Base-by-base conservation (phyloP, 2,797 vertebrate genomes). In the Cossypha heuglini region DNA sequence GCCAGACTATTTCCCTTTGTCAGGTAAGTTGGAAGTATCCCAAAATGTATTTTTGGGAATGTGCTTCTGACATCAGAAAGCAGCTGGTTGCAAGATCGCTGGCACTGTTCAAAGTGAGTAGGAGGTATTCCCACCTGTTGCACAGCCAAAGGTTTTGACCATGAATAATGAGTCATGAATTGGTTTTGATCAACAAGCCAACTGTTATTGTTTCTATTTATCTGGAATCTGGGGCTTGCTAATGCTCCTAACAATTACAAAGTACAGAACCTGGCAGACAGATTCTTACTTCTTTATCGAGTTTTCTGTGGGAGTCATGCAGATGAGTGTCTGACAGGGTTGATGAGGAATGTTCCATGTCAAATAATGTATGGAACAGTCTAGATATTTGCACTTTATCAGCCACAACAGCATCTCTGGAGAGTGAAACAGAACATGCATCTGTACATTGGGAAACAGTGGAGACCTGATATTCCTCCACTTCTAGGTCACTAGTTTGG, bases 21-120 rank as follows among this genome's bases (percentile, higher is more conserved):
- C 81, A 75, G n/a, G 42, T 61, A 66, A 19, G 19, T 75, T 91
- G 91, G 92, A 94, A 77, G 71, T 58, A 64, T 93, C 64, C 75
- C 92, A 94, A 77, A 92, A 87, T n/a, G 20, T 93, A 94, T 92
- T 93, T 92, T 87, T 71, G 91, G 86, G 88, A 89, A 87, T 71
- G 51, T 46, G 35, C 45, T 77, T 59, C 62, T 96, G 84, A 87
- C 1, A 6, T 91, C 92, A 90, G 81, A 89, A 89, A 68, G 84
- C 75, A 94, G 57, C 61, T 66, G 42, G 24, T 86, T 94, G 64
- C 75, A 86, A 96, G 84, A 91, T 94, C 18, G 26, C 46, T 95
- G 95, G 78, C 69, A 78, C 46, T 92, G 61, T 38, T 91, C 37
- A 42, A 59, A 91, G 37, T 75, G 85, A 93, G 89, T 75, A 55